Percentiles rank a stretch among this genome's conserved stretches.
phyloP scores from a whole-genome alignment of 2,797 vertebrate species.

The Choloepus didactylus region DNA sequence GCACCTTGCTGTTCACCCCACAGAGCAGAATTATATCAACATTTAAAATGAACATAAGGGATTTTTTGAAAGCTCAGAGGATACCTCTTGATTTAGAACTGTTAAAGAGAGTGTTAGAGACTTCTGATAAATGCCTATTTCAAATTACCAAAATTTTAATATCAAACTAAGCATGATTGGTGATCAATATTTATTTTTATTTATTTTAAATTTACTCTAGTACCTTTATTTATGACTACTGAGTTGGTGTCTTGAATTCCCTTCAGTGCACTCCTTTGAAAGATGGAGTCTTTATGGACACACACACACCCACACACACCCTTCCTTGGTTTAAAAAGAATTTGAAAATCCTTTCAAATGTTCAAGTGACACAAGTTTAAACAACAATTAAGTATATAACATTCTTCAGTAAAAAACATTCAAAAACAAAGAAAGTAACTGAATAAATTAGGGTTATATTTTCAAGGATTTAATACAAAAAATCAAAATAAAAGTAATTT shows the following conservation, averaged over 20 bases:
- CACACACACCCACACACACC: background rate
- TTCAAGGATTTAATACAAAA: slow-evolving; percentile 21
- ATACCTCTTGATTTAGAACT: background rate
- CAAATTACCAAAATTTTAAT: background rate
- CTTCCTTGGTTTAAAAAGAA: slow-evolving; percentile 11
- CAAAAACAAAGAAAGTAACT: background rate
- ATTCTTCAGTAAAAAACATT: background rate
- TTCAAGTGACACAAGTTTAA: background rate
- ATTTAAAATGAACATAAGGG: background rate
- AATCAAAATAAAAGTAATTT: slow-evolving; percentile 54
- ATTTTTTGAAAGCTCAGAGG: background rate
- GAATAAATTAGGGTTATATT: background rate
- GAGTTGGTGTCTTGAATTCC: background rate
- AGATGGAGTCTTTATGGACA: background rate
- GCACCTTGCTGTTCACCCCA: background rate
- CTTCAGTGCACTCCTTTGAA: slow-evolving; percentile 23
- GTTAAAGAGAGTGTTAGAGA: background rate
- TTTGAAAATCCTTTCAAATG: slow-evolving; percentile 21
- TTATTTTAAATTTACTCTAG: background rate
- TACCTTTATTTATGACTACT: background rate
- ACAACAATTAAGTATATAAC: slow-evolving; percentile 1
- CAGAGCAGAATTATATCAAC: background rate
- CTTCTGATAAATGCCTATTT: background rate
- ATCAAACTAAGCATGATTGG: background rate
- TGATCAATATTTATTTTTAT: background rate